A percentile compares a stretch with the other conserved stretches of the same genome.
phyloP scores from a whole-genome alignment of 2,888 invertebrate genomes.

The Ophion ellenae region DNA sequence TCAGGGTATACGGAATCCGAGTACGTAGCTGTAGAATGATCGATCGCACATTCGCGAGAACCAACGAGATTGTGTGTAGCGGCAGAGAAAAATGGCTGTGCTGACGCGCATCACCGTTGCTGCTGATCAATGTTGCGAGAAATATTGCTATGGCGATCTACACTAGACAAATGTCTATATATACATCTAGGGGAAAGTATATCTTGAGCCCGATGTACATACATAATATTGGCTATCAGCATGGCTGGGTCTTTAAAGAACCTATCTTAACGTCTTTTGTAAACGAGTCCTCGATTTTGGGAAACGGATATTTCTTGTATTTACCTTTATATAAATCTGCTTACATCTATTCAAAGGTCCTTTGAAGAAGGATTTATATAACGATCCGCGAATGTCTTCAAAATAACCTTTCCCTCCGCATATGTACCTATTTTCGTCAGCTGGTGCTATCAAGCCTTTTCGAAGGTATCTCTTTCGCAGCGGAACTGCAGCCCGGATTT shows the following conservation, averaged over 20 bases:
- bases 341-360: not conserved
- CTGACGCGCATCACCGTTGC: constrained; percentile 55
- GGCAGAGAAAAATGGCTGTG: constrained; percentile 20
- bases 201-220: not conserved
- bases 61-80: not conserved
- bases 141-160: constrained; percentile 42
- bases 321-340: not conserved
- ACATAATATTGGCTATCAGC: not conserved
- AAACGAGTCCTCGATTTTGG: not conserved
- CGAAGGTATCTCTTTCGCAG: not conserved
- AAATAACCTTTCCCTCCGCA: not conserved
- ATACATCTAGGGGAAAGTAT: too few species aligned
- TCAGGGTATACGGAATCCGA: constrained; percentile 45
- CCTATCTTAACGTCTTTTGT: not conserved
- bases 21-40: constrained; percentile 60
- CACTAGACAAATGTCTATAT: not conserved
- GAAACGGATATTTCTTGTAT: not conserved
- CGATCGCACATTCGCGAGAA: constrained; percentile 39
- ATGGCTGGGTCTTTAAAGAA: not conserved
- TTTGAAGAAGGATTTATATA: not conserved
- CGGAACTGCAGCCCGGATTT: not conserved
- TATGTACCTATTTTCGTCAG: not conserved
- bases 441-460: not conserved
- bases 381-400: not conserved
- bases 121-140: constrained; percentile 51